Evolutionary conservation across 2,113 vertebrate genomes (phyloP), one percentile per base, ranked within the genome.

Genomic region (Pseudorhombus dupliciocellatus): DNA sequence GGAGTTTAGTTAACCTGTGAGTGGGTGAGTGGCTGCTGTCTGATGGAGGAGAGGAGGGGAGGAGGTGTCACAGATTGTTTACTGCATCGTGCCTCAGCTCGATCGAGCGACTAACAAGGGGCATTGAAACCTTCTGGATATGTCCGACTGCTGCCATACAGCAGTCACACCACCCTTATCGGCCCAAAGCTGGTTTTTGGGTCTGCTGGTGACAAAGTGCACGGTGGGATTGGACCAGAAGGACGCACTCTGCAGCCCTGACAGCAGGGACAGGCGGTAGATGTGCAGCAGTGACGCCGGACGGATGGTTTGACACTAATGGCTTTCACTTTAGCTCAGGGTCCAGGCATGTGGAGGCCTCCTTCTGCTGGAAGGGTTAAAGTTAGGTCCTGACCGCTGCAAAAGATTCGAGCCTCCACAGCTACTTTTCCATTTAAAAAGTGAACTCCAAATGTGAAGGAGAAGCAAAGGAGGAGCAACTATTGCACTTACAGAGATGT

Each of bases 301-400:
- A 69, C 62, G 22, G 77, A 66, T 73, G 83, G 51, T 56, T 52
- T 67, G 53, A 58, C 63, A 70, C 28, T 69, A 55, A 76, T 63
- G 46, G 66, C 20, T 65, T 40, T 42, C 42, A 76, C 64, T 66
- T 54, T 0, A 61, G 22, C 20, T 51, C 40, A 5, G 25, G 46
- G 26, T 37, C 16, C 16, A 58, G 30, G 56, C 56, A 58, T 58
- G 46, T 14, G 48, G 24, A 64, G 60, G 42, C 69, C 57, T 58
- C 48, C n/a, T 16, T n/a, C 48, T 51, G 6, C 40, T 52, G 58
- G 4, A 61, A 76, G 67, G 73, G 70, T 85, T 73, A 81, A 81
- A 80, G 30, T 26, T 61, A 68, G 85, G 76, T 73, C 53, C 77
- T 54, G 37, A 50, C 54, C 80, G n/a, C 88, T 89, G 71, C 54